phyloP scores from a whole-genome alignment of 2,888 invertebrate genomes.

The Lasioglossum calceatum region DNA sequence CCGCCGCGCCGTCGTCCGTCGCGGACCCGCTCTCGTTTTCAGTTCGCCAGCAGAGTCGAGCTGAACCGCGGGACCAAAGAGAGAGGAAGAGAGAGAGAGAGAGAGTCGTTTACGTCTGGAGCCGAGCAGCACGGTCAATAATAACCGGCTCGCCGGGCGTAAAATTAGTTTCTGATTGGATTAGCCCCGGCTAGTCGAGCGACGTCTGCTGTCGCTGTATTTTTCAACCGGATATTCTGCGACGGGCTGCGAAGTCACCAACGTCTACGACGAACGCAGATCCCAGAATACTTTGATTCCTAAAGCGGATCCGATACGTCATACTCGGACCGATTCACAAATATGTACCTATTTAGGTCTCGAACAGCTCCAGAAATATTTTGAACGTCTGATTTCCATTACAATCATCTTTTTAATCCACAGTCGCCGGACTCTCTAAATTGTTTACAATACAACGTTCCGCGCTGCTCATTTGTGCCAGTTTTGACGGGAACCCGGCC shows the following conservation, averaged over 20 bases:
- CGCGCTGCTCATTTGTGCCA: not conserved
- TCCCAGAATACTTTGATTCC: not conserved
- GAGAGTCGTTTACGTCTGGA: constrained; percentile 51
- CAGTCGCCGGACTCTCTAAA: not conserved
- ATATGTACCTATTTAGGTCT: not conserved
- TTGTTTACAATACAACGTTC: not conserved
- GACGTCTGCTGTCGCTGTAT: not conserved
- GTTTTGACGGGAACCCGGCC: not conserved
- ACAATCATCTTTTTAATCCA: not conserved
- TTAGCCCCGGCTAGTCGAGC: constrained; percentile 44
- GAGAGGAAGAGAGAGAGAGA: not conserved
- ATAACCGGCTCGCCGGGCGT: constrained; percentile 59
- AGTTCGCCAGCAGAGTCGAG: not conserved
- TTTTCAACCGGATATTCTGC: constrained; percentile 23
- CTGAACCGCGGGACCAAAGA: not conserved
- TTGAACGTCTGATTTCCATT: not conserved
- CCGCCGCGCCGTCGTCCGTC: constrained; percentile 16
- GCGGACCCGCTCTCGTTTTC: constrained; percentile 5
- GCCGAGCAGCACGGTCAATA: constrained; percentile 46
- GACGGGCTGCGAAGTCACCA: not conserved
- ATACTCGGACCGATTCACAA: not conserved
- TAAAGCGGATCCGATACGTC: not conserved
- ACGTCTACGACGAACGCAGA: not conserved
- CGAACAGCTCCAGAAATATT: not conserved
- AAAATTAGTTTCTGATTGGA: constrained; percentile 69